These are phyloP conservation scores for Zaprionus lachaisei DNA, from an alignment of 1,140 invertebrate genomes.

Conservation along the genomic window DNA sequence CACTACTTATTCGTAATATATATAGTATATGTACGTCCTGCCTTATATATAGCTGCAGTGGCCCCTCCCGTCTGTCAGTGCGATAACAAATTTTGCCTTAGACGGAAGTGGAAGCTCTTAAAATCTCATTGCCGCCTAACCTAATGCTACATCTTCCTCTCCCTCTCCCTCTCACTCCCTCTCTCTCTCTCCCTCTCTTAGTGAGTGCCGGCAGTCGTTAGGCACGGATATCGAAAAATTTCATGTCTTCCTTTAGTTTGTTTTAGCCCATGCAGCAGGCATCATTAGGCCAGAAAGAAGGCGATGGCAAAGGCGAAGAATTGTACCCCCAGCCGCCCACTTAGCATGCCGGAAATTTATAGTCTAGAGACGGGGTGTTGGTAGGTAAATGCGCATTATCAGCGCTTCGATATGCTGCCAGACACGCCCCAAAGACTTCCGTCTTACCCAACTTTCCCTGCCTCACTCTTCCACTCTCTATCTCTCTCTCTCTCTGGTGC, in stretches of 20 bases:
- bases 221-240: constrained; percentile 82
- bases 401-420: constrained; percentile 34
- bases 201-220: constrained; percentile 61
- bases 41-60: constrained; percentile 12
- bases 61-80: constrained; percentile 48
- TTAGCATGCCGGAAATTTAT: constrained; percentile 69
- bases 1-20: constrained; percentile 40
- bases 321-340: neutral
- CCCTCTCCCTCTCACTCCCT: too few species aligned
- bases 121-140: constrained; percentile 72
- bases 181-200: neutral
- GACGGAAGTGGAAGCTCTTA: constrained; percentile 79
- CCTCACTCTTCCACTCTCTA: too few species aligned
- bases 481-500: neutral
- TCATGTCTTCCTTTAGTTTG: constrained; percentile 83
- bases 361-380: constrained; percentile 52
- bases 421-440: constrained; percentile 21
- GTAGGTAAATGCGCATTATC: constrained; percentile 75
- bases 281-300: constrained; percentile 65
- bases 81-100: constrained; percentile 80
- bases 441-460: neutral
- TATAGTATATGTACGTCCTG: constrained; percentile 12
- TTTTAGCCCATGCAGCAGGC: constrained; percentile 61
- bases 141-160: neutral
- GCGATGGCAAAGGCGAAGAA: neutral